phyloP scores from a whole-genome alignment of 2,888 invertebrate species.

The Eueremaeus valkanovi region DNA sequence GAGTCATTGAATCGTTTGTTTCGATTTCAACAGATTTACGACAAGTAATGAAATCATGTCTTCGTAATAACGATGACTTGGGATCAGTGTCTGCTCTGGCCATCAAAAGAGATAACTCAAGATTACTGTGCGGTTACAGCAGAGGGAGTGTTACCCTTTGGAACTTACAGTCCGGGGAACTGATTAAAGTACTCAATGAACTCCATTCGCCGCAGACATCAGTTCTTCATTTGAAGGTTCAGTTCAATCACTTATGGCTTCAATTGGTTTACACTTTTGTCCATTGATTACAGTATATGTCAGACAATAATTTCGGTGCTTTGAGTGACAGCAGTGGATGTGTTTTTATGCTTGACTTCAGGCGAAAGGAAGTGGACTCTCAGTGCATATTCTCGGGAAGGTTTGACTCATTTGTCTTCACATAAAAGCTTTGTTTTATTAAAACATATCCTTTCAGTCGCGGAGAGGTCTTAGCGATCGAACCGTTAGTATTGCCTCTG shows the following conservation, averaged over 20 bases:
- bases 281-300: conserved; percentile 60
- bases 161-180: conserved; percentile 71
- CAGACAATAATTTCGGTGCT: conserved; percentile 67
- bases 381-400: conserved; percentile 90
- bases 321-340: conserved; percentile 91
- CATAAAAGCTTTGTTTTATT: not conserved
- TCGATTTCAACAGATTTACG: conserved; percentile 57
- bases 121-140: conserved; percentile 73
- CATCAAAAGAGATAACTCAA: conserved; percentile 79
- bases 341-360: conserved; percentile 88
- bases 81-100: conserved; percentile 64
- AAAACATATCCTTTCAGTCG: conserved; percentile 59
- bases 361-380: conserved; percentile 79
- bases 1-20: no score
- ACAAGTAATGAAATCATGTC: conserved; percentile 84
- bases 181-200: conserved; percentile 67
- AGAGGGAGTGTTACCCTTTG: conserved; percentile 78
- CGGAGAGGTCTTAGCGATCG: conserved; percentile 80
- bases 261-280: not conserved
- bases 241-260: conserved; percentile 45
- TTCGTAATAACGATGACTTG: conserved; percentile 61
- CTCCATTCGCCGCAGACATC: conserved; percentile 79
- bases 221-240: conserved; percentile 67
- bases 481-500: conserved; percentile 62
- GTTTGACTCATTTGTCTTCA: conserved; percentile 46